Evolutionary conservation across 1,140 invertebrate genomes (phyloP), one percentile per base, ranked within the genome.

Genomic region (Sitophilus oryzae): DNA sequence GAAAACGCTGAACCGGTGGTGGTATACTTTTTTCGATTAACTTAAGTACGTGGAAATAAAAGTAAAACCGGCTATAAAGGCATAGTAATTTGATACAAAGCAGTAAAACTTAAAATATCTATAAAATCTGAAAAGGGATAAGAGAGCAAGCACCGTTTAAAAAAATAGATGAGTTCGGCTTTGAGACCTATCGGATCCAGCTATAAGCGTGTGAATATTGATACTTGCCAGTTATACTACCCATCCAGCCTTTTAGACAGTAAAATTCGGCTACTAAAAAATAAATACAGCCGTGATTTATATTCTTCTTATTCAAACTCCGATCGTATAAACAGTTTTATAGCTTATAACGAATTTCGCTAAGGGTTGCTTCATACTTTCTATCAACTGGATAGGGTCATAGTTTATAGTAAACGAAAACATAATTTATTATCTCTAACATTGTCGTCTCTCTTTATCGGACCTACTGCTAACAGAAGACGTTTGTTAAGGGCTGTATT

Each of bases 171-270:
- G 44, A 41, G 35, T 19, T 54, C 37, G n/a, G 18, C 25, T 54
- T 25, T 38, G 22, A 30, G 52, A 40, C n/a, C 50, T 18, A 52
- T 52, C 42, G 50, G 45, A 55, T 40, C 22, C 48, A 48, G 44
- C 51, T 34, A 48, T 55, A 48, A 55, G 52, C 45, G 52, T 55
- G 52, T 55, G 52, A 55, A 55, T 55, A 55, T 55, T 55, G 52
- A 42, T 55, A 55, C 42, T 55, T 44, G 20, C 44, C 37, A 55
- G 21, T 48, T 48, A n/a, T n/a, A 48, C 38, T 55, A 41, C 44
- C 50, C 30, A 22, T 43, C 23, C 19, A 48, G 44, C 44, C 52
- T 45, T 48, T 48, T 36, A 16, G 46, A 48, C 36, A 55, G 52
- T 55, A 55, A 55, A 55, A 55, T 50, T 49, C 48, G 11, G 46